phyloP scores from a whole-genome alignment of 2,113 vertebrate species.

The Panthera leo region DNA sequence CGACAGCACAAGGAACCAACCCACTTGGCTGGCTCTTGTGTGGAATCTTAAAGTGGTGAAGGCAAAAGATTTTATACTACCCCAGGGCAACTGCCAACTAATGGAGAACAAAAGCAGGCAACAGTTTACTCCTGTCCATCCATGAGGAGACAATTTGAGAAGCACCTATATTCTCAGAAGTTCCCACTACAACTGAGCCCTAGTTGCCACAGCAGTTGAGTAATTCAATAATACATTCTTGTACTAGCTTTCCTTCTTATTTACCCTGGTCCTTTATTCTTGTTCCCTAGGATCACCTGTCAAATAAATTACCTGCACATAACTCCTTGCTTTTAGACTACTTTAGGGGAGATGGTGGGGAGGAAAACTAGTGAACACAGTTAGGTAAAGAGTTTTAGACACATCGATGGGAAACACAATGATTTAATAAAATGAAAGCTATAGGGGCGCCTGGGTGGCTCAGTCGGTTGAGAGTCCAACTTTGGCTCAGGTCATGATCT shows the following conservation, averaged over 20 bases:
- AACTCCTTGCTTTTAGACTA: not conserved
- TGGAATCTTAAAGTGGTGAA: not conserved
- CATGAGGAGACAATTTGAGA: not conserved
- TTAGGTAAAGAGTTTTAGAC: not conserved
- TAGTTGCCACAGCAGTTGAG: not conserved
- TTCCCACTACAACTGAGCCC: not conserved
- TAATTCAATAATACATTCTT: not conserved
- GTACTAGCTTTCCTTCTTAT: not conserved
- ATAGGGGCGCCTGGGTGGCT: not conserved
- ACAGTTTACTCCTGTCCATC: not conserved
- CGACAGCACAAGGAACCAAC: not conserved
- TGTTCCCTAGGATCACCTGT: not conserved
- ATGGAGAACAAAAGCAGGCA: not conserved
- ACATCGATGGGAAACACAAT: not conserved
- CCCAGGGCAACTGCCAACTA: not conserved
- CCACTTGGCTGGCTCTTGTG: not conserved
- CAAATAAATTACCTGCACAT: not conserved
- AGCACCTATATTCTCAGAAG: not conserved
- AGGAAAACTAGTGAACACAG: not conserved
- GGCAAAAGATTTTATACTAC: not conserved
- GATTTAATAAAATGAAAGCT: conserved; percentile 20
- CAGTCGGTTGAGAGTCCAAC: too few relatives aligned
- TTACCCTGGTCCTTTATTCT: not conserved
- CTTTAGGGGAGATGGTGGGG: not conserved
- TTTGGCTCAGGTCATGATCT: too few relatives aligned